phyloP scores from a whole-genome alignment of 2,888 invertebrate species.

The Ichneumon xanthorius region DNA sequence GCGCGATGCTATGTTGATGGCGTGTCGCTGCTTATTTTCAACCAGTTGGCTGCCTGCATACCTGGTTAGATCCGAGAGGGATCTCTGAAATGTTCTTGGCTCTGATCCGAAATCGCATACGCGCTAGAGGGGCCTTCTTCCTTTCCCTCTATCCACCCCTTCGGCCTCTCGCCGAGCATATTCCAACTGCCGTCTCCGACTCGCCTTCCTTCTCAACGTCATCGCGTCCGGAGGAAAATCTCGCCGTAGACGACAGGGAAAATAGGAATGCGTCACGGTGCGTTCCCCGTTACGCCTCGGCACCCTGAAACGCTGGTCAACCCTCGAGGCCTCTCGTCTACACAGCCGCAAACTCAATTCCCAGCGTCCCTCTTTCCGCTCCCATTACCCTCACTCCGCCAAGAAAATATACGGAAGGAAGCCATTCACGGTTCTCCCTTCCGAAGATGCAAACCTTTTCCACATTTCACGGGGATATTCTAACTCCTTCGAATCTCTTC shows the following conservation, averaged over 20 bases:
- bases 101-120: constrained; percentile 81
- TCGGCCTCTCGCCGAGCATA: constrained; percentile 32
- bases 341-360: neutral
- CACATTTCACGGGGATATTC: constrained; percentile 80
- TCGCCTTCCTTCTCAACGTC: constrained; percentile 17
- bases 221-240: constrained; percentile 30
- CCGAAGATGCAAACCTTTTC: constrained; percentile 78
- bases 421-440: constrained; percentile 64
- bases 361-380: neutral
- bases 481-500: constrained; percentile 75
- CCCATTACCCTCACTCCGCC: constrained; percentile 4
- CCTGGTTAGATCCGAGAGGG: constrained; percentile 82
- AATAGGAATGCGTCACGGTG: neutral
- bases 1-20: constrained; percentile 83
- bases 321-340: neutral
- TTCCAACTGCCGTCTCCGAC: constrained; percentile 37
- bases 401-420: constrained; percentile 63
- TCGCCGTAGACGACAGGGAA: neutral
- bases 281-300: neutral
- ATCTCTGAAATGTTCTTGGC: constrained; percentile 81
- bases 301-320: constrained; percentile 23
- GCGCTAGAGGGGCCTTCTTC: constrained; percentile 59
- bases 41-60: constrained; percentile 81
- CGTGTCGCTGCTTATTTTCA: constrained; percentile 84
- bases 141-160: constrained; percentile 51